Conservation (phyloP, 2,888 invertebrate genomes). For the Drosophila aldrichi region DNA sequence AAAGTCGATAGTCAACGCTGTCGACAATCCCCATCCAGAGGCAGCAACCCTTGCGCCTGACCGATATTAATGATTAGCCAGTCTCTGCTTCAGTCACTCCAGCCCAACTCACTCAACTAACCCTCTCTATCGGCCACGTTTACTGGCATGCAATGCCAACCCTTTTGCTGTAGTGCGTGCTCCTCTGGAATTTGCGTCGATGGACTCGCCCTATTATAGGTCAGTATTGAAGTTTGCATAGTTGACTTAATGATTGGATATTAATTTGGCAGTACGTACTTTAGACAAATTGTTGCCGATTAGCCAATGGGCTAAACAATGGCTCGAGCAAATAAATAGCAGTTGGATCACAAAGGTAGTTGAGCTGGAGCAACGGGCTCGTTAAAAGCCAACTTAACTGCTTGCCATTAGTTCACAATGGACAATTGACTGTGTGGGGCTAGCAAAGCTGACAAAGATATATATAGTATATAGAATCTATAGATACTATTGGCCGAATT, state of each 20-base stretch:
- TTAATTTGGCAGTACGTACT: constrained; percentile 63
- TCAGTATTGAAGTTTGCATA: constrained; percentile 50
- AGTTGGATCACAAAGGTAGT: constrained; percentile 39
- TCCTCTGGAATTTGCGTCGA: constrained; percentile 20
- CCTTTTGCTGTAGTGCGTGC: constrained; percentile 66
- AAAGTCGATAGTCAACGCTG: constrained; percentile 46
- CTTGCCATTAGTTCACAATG: constrained; percentile 42
- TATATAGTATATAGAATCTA: constrained; percentile 1
- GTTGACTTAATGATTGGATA: constrained; percentile 75
- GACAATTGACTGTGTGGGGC: constrained; percentile 23
- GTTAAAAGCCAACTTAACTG: constrained; percentile 44
- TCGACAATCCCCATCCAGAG: constrained; percentile 2
- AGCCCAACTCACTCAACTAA: background rate
- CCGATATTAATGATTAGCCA: constrained; percentile 64
- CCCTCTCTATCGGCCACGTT: constrained; percentile 11
- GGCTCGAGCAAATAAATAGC: constrained; percentile 17
- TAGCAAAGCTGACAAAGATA: constrained; percentile 3
- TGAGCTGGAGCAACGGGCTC: constrained; percentile 30
- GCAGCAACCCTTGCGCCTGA: constrained; percentile 55
- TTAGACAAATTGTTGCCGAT: constrained; percentile 71
- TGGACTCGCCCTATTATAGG: constrained; percentile 53
- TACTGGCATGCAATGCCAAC: constrained; percentile 54
- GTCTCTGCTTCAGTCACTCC: background rate
- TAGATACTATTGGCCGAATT: constrained; percentile 33
- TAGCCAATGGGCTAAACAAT: constrained; percentile 44